These are phyloP conservation scores for Lepidotrigona ventralis DNA, from an alignment of 1,140 invertebrate species.

Conservation along the genomic window DNA sequence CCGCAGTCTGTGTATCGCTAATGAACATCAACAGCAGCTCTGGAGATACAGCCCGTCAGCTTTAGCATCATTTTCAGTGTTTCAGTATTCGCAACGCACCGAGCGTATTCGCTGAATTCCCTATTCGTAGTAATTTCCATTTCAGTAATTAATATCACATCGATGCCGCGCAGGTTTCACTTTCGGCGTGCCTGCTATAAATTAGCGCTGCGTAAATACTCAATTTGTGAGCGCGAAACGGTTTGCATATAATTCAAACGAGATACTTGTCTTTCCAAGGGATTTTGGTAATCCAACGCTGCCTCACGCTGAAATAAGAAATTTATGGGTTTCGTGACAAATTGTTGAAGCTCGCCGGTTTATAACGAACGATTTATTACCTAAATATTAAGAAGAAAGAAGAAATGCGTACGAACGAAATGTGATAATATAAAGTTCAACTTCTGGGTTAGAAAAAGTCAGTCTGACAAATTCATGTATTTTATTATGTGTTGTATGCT, in stretches of 20 bases:
- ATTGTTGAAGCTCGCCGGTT: background rate
- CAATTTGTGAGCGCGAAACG: too few relatives aligned
- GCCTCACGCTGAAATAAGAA: too few relatives aligned
- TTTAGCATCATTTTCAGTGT: slow-evolving; percentile 43
- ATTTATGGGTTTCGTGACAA: background rate
- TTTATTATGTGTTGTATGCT: background rate
- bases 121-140: background rate
- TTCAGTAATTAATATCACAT: background rate
- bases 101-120: background rate
- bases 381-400: background rate
- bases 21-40: slow-evolving; percentile 48
- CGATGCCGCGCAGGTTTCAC: background rate
- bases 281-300: too few relatives aligned
- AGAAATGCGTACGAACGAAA: background rate
- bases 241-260: too few relatives aligned
- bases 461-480: background rate
- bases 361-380: background rate
- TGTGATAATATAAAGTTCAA: background rate
- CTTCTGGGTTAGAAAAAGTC: background rate
- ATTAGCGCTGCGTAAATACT: too few relatives aligned
- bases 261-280: too few relatives aligned
- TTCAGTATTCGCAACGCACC: background rate
- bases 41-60: slow-evolving; percentile 51
- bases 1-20: slow-evolving; percentile 56
- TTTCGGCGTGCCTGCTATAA: too few relatives aligned